Conservation (phyloP, 2,888 invertebrate genomes). For the Drosophila neutralis region DNA sequence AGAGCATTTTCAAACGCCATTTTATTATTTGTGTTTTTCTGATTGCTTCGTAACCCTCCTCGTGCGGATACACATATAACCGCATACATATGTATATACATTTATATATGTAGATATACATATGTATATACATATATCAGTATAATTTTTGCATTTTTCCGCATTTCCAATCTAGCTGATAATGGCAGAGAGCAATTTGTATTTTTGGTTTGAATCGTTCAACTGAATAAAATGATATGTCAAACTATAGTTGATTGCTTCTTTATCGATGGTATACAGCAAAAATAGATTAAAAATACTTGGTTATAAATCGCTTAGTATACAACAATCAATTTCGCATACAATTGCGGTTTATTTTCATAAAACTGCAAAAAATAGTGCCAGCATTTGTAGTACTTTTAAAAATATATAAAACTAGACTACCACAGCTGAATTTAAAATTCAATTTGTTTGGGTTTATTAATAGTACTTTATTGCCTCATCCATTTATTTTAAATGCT, state of each 20-base stretch:
- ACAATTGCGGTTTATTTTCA: constrained; percentile 3
- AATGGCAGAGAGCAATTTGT: constrained; percentile 32
- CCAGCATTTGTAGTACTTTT: not conserved
- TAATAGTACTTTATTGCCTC: not conserved
- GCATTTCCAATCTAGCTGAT: constrained; percentile 24
- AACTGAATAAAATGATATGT: constrained; percentile 20
- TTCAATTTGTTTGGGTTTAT: not conserved
- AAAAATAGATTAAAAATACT: constrained; percentile 29
- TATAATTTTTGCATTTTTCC: constrained; percentile 9
- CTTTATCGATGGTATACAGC: constrained; percentile 5
- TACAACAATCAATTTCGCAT: constrained; percentile 13
- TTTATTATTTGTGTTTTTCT: constrained; percentile 26
- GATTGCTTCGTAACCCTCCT: constrained; percentile 2
- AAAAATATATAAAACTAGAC: not conserved
- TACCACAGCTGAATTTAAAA: not conserved
- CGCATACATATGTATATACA: not conserved
- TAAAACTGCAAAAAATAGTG: not conserved
- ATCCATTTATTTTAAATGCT: constrained; percentile 7
- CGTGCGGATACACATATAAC: not conserved
- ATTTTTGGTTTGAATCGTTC: constrained; percentile 13
- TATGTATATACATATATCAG: not conserved
- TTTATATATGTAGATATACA: not conserved
- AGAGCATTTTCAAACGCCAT: constrained; percentile 25
- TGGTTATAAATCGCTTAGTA: constrained; percentile 24
- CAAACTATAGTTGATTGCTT: constrained; percentile 42